Evolutionary conservation across 2,888 invertebrate genomes (phyloP).

Genomic region (Tanytarsus gracilentus): DNA sequence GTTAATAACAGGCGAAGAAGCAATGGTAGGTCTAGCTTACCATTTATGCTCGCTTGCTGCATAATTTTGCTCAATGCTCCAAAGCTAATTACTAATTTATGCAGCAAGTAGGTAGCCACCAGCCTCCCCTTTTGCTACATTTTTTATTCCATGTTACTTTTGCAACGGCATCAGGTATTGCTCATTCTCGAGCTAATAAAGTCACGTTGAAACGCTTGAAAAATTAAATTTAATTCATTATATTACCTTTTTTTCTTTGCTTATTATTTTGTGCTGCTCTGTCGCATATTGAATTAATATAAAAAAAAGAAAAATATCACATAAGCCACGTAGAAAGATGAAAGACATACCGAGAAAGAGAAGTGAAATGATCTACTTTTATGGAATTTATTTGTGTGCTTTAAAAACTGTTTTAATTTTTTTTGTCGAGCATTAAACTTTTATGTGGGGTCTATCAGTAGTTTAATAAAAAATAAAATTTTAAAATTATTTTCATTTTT

Average conservation of each 20-base stretch:
- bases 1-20: too few species aligned
- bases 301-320: slow-evolving; percentile 17
- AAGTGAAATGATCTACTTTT: too few species aligned
- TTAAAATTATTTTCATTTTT: too few species aligned
- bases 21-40: too few species aligned
- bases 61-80: slow-evolving; percentile 18
- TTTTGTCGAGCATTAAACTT: too few species aligned
- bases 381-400: too few species aligned
- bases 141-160: neutral
- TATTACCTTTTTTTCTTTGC: slow-evolving; percentile 10
- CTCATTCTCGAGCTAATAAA: too few species aligned
- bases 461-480: too few species aligned
- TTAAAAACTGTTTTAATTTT: too few species aligned
- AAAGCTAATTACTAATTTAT: slow-evolving; percentile 26
- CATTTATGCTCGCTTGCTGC: slow-evolving; percentile 15
- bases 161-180: neutral
- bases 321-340: too few species aligned
- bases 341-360: too few species aligned
- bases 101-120: neutral
- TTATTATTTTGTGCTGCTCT: slow-evolving; percentile 26
- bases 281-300: slow-evolving; percentile 27
- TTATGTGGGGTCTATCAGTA: too few species aligned
- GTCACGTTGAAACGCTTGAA: slow-evolving; percentile 8
- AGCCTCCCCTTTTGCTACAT: neutral
- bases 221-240: slow-evolving; percentile 3